Percentiles rank a stretch among this genome's conserved stretches.
Conservation (phyloP, 1,140 invertebrate species). For the Bombus polaris region DNA sequence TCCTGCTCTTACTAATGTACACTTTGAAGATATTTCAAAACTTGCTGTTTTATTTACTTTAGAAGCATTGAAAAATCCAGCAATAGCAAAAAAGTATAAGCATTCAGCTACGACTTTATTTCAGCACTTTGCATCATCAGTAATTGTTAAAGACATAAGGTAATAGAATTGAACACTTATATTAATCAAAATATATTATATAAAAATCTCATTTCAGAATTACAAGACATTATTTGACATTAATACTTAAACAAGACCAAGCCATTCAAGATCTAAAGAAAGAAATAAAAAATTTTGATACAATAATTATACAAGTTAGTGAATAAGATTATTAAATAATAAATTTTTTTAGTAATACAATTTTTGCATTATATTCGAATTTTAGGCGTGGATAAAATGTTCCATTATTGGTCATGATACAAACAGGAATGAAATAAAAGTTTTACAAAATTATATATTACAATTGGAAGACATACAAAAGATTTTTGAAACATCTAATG, state of each 20-base stretch:
- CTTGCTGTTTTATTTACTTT: conserved; percentile 78
- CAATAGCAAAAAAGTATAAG: conserved; percentile 70
- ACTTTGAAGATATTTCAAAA: conserved; percentile 74
- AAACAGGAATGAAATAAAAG: conserved; percentile 64
- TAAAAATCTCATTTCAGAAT: conserved; percentile 69
- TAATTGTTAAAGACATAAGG: conserved; percentile 79
- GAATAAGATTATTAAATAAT: not conserved
- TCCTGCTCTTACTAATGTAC: conserved; percentile 60
- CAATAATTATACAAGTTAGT: conserved; percentile 74
- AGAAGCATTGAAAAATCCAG: conserved; percentile 74
- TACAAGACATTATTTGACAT: conserved; percentile 71
- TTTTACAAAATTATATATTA: conserved; percentile 72
- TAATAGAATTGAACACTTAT: conserved; percentile 48
- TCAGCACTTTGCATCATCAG: conserved; percentile 75
- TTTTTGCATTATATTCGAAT: conserved; percentile 31
- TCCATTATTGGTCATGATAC: conserved; percentile 71
- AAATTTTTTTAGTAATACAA: not conserved
- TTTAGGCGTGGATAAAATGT: conserved; percentile 79
- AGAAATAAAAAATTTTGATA: conserved; percentile 74
- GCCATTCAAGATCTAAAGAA: conserved; percentile 63
- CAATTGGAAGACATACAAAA: conserved; percentile 70
- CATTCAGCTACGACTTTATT: conserved; percentile 77
- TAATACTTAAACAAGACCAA: conserved; percentile 69
- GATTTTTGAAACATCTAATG: conserved; percentile 65
- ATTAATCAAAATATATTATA: conserved; percentile 34